A percentile compares a stretch with the other conserved stretches of the same genome.
Conservation (phyloP, 1,140 invertebrate species). For the Drosophila equinoxialis region DNA sequence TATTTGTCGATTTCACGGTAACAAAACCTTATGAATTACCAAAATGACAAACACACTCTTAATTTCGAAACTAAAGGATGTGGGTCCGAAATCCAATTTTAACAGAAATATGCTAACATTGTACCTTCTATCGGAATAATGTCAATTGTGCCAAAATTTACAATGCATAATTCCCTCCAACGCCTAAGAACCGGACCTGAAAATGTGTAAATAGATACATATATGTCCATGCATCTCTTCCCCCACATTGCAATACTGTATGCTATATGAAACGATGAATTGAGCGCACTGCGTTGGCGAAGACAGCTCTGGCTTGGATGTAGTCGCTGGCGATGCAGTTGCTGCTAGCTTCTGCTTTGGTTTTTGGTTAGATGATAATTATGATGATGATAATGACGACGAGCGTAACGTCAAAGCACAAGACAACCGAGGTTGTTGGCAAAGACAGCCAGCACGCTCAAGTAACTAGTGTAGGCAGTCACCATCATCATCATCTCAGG, state of each 20-base stretch:
- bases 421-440: slow-evolving; percentile 62
- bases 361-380: slow-evolving; percentile 40
- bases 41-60: too few relatives aligned
- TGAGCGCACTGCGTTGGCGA: slow-evolving; percentile 63
- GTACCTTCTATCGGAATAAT: too few relatives aligned
- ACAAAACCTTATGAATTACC: too few relatives aligned
- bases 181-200: background rate
- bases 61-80: too few relatives aligned
- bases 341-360: slow-evolving; percentile 33
- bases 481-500: slow-evolving; percentile 26
- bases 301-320: slow-evolving; percentile 49
- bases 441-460: slow-evolving; percentile 66
- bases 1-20: too few relatives aligned
- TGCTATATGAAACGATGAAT: slow-evolving; percentile 63
- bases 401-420: slow-evolving; percentile 13
- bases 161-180: background rate
- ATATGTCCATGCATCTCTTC: slow-evolving; percentile 18
- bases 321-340: slow-evolving; percentile 30
- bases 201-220: background rate
- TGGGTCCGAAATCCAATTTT: too few relatives aligned
- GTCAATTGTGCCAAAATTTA: too few relatives aligned
- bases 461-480: slow-evolving; percentile 71
- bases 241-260: slow-evolving; percentile 57
- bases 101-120: too few relatives aligned
- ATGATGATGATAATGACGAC: slow-evolving; percentile 7